A percentile compares a stretch with the other conserved stretches of the same genome.
phyloP scores from a whole-genome alignment of 2,113 vertebrate species.

The Illadopsis cleaveri region DNA sequence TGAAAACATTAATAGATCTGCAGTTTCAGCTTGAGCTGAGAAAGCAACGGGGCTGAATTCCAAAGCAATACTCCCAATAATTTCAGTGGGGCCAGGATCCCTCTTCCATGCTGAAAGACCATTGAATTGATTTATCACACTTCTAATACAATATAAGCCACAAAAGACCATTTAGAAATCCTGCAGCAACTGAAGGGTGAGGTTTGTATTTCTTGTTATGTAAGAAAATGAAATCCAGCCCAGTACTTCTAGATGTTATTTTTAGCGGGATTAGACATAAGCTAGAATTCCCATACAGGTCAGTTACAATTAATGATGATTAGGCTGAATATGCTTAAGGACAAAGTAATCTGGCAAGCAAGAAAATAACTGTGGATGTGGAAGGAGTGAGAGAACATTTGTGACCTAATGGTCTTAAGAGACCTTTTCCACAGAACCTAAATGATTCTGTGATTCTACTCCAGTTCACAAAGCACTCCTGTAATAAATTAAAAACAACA shows the following conservation, averaged over 20 bases:
- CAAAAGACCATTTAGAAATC: conserved; percentile 9
- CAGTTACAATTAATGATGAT: neutral
- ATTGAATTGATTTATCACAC: conserved; percentile 20
- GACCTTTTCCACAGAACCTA: neutral
- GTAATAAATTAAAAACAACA: neutral
- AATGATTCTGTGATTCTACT: neutral
- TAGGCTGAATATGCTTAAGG: neutral
- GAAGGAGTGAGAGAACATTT: neutral
- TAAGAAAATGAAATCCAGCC: conserved; percentile 9
- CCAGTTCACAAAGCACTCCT: neutral
- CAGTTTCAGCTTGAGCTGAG: neutral
- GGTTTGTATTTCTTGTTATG: neutral
- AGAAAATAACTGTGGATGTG: neutral
- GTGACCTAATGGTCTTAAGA: neutral
- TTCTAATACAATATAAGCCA: neutral
- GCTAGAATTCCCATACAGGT: neutral
- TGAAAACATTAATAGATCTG: neutral
- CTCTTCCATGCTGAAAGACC: neutral
- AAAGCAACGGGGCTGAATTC: neutral
- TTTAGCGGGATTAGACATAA: neutral
- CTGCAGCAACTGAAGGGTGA: neutral
- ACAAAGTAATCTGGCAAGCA: neutral
- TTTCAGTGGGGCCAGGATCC: neutral
- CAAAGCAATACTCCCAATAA: neutral
- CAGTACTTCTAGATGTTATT: neutral